Conservation (phyloP, 2,888 invertebrate species). For the Myathropa florea region DNA sequence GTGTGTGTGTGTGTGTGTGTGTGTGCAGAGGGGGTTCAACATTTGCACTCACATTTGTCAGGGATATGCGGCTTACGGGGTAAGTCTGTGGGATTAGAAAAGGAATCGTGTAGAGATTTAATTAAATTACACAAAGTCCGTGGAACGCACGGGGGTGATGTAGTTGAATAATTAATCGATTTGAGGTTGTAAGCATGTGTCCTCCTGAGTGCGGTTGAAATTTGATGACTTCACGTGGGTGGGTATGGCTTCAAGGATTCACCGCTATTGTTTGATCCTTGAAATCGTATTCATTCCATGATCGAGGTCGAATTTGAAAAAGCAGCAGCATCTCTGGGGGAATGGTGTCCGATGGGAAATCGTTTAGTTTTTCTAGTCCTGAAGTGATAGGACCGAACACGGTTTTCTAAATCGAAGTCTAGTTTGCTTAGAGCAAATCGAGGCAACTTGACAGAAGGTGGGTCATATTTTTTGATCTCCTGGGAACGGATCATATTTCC, state of each 20-base stretch:
- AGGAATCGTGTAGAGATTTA: neutral
- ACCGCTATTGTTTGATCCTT: neutral
- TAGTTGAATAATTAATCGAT: neutral
- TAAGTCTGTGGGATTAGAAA: neutral
- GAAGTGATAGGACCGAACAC: no score
- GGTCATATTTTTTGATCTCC: no score
- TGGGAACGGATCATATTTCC: no score
- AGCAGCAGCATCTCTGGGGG: no score
- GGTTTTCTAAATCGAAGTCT: no score
- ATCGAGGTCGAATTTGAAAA: neutral
- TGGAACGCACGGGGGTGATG: neutral
- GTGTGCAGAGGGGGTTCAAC: neutral
- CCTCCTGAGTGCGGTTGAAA: neutral
- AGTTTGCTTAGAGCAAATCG: no score
- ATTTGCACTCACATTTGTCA: constrained; percentile 15
- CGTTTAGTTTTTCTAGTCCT: no score
- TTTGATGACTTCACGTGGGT: neutral
- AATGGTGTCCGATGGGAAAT: no score
- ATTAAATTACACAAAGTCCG: neutral
- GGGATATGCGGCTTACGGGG: neutral
- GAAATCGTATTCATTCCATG: neutral
- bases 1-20: neutral
- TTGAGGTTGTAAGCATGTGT: neutral
- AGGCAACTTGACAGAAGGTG: no score
- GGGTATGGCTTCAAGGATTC: neutral